Evolutionary conservation across 2,113 vertebrate genomes (phyloP).

Genomic region (Gymnogyps californianus): DNA sequence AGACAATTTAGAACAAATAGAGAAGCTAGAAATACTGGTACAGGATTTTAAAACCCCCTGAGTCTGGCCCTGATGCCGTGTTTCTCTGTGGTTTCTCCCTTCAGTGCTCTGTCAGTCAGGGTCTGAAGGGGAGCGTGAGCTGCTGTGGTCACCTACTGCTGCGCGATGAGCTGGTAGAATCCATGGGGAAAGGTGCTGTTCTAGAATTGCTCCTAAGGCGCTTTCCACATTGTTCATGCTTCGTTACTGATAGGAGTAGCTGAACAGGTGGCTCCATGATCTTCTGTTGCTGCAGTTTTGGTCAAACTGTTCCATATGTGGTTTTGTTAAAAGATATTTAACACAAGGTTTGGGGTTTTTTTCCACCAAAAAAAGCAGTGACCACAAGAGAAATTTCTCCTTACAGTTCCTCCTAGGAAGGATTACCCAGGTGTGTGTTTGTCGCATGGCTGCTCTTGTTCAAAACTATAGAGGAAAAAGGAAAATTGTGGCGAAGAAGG

Average conservation of each 20-base stretch:
- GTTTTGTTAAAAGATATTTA: not conserved
- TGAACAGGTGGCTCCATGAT: not conserved
- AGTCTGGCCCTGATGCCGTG: not conserved
- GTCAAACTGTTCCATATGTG: not conserved
- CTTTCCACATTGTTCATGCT: not conserved
- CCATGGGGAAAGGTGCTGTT: not conserved
- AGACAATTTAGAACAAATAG: not conserved
- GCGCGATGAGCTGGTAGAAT: accelerated
- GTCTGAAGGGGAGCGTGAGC: accelerated
- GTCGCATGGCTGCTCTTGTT: not conserved
- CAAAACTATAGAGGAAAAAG: not conserved
- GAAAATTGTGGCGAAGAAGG: not conserved
- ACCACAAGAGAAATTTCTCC: not conserved
- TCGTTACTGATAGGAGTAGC: not conserved
- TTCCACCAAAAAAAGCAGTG: not conserved
- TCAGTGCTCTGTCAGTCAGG: not conserved
- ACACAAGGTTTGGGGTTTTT: not conserved
- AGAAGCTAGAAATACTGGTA: not conserved
- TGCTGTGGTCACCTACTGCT: not conserved
- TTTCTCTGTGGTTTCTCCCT: not conserved
- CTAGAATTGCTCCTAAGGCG: not conserved
- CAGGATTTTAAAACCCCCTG: not conserved
- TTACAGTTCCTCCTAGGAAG: not conserved
- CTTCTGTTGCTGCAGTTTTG: not conserved
- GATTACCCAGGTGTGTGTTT: not conserved